A percentile compares a stretch with the other conserved stretches of the same genome.
phyloP scores from a whole-genome alignment of 2,797 vertebrate genomes.

The Cephalopachus bancanus region DNA sequence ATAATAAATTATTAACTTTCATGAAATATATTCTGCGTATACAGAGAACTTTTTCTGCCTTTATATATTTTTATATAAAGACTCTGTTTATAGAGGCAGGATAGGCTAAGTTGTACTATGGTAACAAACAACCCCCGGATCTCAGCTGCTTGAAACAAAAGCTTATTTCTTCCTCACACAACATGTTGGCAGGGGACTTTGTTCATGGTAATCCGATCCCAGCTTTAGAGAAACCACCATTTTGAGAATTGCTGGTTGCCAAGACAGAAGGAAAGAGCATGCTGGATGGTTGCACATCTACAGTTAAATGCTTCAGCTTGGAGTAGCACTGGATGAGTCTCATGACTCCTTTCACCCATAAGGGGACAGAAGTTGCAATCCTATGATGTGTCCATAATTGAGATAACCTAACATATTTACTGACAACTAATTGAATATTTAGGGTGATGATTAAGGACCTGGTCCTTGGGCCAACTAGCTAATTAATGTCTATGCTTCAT shows the following conservation, averaged over 20 bases:
- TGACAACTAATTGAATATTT: not conserved
- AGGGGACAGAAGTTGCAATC: not conserved
- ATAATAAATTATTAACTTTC: conserved; percentile 46
- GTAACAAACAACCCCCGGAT: not conserved
- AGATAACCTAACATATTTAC: not conserved
- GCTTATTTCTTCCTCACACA: not conserved
- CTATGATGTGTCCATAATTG: not conserved
- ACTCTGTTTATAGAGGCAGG: not conserved
- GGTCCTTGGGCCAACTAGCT: not conserved
- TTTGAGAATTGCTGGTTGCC: not conserved
- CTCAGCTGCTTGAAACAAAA: not conserved
- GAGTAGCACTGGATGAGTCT: not conserved
- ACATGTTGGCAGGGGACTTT: not conserved
- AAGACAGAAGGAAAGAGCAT: not conserved
- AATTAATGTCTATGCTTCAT: not conserved
- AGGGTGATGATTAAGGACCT: not conserved
- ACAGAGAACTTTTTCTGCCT: conserved; percentile 21
- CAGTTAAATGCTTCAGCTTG: conserved; percentile 5
- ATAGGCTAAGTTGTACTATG: not conserved
- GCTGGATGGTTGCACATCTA: not conserved
- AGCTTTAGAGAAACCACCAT: not conserved
- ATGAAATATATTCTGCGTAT: not conserved
- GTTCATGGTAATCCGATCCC: not conserved
- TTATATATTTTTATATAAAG: not conserved
- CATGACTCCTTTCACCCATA: not conserved